These are phyloP conservation scores for Campoletis sonorensis DNA, from an alignment of 1,140 invertebrate genomes.

Conservation along the genomic window DNA sequence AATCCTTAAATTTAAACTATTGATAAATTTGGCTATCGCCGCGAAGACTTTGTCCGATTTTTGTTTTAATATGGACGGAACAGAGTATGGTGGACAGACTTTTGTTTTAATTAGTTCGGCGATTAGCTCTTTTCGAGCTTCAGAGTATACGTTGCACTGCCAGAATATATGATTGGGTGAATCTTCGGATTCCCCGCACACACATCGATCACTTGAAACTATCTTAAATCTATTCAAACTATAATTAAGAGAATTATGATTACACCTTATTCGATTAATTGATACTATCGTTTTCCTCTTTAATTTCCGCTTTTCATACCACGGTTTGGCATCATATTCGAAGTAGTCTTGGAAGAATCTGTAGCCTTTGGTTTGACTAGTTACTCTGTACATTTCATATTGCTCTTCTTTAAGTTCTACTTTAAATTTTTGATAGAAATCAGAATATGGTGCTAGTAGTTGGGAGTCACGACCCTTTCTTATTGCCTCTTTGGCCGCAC, in stretches of 20 bases:
- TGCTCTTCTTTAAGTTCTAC: background rate
- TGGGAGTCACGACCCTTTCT: background rate
- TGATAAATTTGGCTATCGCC: no score
- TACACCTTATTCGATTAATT: background rate
- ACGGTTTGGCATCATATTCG: background rate
- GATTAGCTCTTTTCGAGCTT: background rate
- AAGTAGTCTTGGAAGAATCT: background rate
- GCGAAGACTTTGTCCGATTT: no score
- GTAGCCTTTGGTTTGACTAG: background rate
- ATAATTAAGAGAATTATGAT: constrained; percentile 20
- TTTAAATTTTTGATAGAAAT: constrained; percentile 3
- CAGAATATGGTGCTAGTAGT: background rate
- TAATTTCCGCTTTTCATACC: constrained; percentile 2
- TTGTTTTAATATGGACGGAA: background rate
- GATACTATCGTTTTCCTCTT: background rate
- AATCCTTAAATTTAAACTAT: no score
- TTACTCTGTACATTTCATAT: background rate
- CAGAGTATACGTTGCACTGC: background rate
- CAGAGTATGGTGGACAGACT: background rate
- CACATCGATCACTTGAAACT: background rate
- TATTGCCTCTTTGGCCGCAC: constrained; percentile 1
- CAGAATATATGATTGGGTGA: constrained; percentile 15
- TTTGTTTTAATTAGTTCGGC: background rate
- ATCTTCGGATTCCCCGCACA: background rate
- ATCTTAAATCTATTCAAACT: constrained; percentile 22